These are phyloP conservation scores for Bombus fervidus DNA, from an alignment of 1,140 invertebrate genomes.

Conservation along the genomic window DNA sequence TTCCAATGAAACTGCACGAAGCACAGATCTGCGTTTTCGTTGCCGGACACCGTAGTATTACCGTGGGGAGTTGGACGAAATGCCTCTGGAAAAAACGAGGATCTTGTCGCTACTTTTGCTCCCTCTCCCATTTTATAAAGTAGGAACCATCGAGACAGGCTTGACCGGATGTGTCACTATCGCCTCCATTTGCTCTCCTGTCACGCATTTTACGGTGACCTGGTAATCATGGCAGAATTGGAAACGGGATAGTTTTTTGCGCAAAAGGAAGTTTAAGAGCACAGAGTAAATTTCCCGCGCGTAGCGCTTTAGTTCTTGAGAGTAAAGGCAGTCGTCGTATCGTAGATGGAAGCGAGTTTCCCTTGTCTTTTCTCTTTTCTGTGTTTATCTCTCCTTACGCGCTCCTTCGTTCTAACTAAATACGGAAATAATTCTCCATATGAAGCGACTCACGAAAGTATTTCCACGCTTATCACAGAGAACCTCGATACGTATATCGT, in stretches of 20 bases:
- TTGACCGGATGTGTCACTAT: background rate
- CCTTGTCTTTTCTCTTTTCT: background rate
- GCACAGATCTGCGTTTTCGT: conserved; percentile 57
- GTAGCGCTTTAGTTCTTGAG: background rate
- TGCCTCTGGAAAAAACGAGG: conserved; percentile 18
- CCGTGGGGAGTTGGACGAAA: conserved; percentile 32
- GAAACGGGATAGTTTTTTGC: background rate
- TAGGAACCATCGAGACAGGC: background rate
- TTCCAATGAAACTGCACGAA: background rate
- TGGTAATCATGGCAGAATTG: background rate
- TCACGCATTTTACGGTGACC: background rate
- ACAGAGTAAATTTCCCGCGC: background rate
- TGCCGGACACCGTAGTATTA: background rate
- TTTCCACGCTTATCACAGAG: background rate
- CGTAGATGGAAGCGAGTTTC: too few species aligned
- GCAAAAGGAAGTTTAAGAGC: background rate
- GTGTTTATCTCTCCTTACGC: too few species aligned
- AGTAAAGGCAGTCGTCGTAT: background rate
- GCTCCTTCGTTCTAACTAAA: background rate
- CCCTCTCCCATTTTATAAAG: background rate
- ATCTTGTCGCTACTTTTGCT: conserved; percentile 14
- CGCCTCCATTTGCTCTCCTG: background rate
- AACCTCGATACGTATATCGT: background rate
- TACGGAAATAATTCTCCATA: background rate
- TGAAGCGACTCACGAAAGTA: background rate